These are phyloP conservation scores for Phocoena sinus DNA, from an alignment of 2,113 vertebrate genomes.

Conservation along the genomic window DNA sequence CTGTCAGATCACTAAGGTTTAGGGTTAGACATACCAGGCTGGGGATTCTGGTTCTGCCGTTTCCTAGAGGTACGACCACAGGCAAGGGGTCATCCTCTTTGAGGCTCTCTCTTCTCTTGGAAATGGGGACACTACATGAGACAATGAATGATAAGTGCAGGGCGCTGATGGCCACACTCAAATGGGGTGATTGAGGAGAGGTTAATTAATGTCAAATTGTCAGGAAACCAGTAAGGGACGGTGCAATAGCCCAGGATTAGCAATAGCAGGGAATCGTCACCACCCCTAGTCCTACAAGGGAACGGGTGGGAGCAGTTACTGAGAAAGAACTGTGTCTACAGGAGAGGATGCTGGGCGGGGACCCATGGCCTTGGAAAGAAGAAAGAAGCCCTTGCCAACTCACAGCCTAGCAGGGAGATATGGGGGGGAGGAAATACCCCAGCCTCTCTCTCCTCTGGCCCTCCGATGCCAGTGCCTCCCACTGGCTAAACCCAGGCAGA, in stretches of 20 bases:
- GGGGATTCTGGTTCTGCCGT: neutral
- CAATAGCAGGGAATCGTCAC: neutral
- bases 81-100: neutral
- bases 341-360: neutral
- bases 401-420: neutral
- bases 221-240: neutral
- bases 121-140: neutral
- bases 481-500: neutral
- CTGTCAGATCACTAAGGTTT: neutral
- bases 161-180: neutral
- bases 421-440: neutral
- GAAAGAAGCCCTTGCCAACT: neutral
- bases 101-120: neutral
- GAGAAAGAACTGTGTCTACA: neutral
- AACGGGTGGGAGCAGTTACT: neutral
- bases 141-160: neutral
- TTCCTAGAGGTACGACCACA: neutral
- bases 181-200: neutral
- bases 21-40: neutral
- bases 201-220: neutral
- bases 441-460: neutral
- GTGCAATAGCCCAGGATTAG: neutral
- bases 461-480: neutral
- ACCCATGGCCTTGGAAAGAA: neutral
- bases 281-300: neutral